A percentile compares a stretch with the other conserved stretches of the same genome.
Conservation (phyloP, 2,888 invertebrate genomes). For the Furcula furcula region DNA sequence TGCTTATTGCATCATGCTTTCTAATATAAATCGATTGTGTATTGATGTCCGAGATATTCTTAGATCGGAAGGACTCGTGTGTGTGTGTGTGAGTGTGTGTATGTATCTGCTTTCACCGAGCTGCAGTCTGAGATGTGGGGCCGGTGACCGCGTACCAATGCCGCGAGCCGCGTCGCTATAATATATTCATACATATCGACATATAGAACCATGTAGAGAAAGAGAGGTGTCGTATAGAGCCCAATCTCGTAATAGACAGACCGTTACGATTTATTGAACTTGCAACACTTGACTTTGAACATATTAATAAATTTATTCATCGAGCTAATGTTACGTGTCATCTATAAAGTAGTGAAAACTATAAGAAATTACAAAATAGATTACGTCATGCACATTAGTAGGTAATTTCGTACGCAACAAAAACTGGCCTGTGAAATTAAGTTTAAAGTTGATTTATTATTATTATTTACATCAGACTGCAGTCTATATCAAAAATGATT, state of each 20-base stretch:
- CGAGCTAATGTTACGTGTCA: background rate
- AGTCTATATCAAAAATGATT: no score
- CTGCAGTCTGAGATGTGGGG: constrained; percentile 8
- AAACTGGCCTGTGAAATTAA: background rate
- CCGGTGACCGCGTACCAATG: constrained; percentile 4
- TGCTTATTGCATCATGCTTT: constrained; percentile 8
- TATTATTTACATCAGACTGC: no score
- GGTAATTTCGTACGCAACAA: background rate
- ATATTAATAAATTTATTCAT: background rate
- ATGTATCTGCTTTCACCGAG: constrained; percentile 30
- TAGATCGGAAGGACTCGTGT: constrained; percentile 17
- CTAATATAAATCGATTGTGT: constrained; percentile 13
- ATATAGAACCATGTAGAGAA: no score
- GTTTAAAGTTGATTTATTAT: no score
- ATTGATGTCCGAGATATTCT: constrained; percentile 9
- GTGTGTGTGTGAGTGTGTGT: constrained; percentile 10
- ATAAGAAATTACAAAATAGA: background rate
- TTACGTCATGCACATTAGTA: background rate
- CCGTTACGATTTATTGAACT: background rate
- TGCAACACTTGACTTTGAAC: background rate
- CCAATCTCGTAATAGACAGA: background rate
- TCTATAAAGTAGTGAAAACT: background rate
- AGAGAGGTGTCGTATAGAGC: background rate
- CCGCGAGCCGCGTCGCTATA: no score
- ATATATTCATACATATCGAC: no score